These are phyloP conservation scores for Ibidorhyncha struthersii DNA, from an alignment of 2,113 vertebrate genomes.

Conservation along the genomic window DNA sequence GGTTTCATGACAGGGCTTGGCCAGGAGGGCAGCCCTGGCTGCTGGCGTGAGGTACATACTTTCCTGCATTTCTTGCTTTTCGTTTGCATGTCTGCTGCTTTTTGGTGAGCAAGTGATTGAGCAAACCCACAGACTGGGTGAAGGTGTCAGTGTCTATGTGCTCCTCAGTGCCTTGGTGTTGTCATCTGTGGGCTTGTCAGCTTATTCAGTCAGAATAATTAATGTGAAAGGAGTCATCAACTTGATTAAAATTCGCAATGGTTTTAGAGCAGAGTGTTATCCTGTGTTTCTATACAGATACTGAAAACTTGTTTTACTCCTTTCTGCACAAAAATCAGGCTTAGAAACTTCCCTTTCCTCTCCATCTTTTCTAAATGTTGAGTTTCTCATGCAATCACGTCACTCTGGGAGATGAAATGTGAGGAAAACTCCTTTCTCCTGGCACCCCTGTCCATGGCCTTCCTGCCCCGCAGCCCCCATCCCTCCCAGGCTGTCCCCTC, in stretches of 20 bases:
- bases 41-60: background rate
- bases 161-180: background rate
- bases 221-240: background rate
- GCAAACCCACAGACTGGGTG: background rate
- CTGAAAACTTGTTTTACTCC: background rate
- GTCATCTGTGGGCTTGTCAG: background rate
- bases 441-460: background rate
- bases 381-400: background rate
- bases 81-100: background rate
- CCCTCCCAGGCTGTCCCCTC: background rate
- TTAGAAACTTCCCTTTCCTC: background rate
- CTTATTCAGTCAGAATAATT: background rate
- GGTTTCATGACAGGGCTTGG: background rate
- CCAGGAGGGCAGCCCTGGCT: background rate
- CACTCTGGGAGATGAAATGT: background rate
- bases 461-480: fast-evolving
- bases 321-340: background rate
- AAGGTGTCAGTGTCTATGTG: background rate
- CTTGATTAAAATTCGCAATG: background rate
- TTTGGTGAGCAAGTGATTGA: background rate
- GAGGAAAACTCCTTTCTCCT: background rate
- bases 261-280: background rate
- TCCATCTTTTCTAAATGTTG: background rate
- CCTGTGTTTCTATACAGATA: background rate
- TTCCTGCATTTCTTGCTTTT: background rate